A percentile compares a stretch with the other conserved stretches of the same genome.
Evolutionary conservation across 2,113 vertebrate species (phyloP).

Genomic region (Thamnophis sirtalis): DNA sequence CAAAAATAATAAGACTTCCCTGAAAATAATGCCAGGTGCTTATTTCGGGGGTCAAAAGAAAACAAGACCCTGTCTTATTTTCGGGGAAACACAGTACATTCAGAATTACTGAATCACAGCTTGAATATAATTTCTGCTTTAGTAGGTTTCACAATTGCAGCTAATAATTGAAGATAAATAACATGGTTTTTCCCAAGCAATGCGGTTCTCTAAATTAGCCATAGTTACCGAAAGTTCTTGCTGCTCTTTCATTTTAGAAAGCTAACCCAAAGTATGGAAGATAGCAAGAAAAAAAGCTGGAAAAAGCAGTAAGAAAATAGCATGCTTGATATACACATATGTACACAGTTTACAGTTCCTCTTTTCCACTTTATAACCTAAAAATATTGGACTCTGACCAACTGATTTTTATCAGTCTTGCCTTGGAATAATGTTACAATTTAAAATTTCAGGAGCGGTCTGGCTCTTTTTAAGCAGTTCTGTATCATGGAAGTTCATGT

Average conservation of each 20-base stretch:
- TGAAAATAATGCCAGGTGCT: no score
- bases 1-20: no score
- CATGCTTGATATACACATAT: neutral
- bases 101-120: neutral
- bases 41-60: no score
- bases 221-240: neutral
- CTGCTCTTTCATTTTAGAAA: neutral
- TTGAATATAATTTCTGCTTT: neutral
- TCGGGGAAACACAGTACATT: neutral
- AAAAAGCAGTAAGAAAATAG: neutral
- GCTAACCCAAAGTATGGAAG: neutral
- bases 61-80: no score
- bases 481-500: neutral
- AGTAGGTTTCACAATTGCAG: neutral
- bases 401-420: neutral
- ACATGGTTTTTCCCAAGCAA: neutral
- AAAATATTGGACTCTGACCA: neutral
- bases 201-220: neutral
- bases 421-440: neutral
- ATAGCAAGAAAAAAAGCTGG: neutral
- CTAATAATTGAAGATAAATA: neutral
- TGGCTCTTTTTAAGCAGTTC: neutral
- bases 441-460: neutral
- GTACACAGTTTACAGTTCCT: neutral
- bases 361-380: neutral